phyloP scores from a whole-genome alignment of 2,113 vertebrate genomes.

The Crotalus helleri region DNA sequence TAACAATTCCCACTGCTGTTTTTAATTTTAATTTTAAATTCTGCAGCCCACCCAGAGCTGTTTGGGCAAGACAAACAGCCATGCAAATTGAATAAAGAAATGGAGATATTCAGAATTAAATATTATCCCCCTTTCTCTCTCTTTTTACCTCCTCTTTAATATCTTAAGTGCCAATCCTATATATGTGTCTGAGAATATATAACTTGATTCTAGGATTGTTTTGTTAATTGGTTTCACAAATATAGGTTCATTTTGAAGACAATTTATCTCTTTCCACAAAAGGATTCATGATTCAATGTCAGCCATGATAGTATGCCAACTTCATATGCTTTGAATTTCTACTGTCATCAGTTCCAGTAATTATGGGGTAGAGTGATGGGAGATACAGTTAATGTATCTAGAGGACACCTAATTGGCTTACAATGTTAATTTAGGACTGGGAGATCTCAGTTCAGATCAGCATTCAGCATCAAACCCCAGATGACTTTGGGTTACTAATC shows the following conservation, averaged over 20 bases:
- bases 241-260: background rate
- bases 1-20: background rate
- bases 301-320: background rate
- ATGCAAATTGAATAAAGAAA: background rate
- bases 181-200: background rate
- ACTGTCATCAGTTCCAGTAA: background rate
- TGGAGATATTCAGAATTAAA: background rate
- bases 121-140: no score
- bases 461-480: background rate
- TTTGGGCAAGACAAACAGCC: background rate
- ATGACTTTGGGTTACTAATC: background rate
- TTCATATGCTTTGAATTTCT: background rate
- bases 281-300: background rate
- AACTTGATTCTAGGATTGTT: background rate
- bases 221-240: background rate
- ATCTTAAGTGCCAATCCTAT: background rate
- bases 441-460: background rate
- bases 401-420: background rate
- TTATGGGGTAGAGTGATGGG: background rate
- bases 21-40: background rate
- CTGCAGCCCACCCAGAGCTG: background rate
- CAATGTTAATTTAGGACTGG: background rate
- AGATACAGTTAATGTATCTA: background rate
- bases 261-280: background rate
- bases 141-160: background rate